phyloP scores from a whole-genome alignment of 2,797 vertebrate species.

The Sebastes kiyomatsui region DNA sequence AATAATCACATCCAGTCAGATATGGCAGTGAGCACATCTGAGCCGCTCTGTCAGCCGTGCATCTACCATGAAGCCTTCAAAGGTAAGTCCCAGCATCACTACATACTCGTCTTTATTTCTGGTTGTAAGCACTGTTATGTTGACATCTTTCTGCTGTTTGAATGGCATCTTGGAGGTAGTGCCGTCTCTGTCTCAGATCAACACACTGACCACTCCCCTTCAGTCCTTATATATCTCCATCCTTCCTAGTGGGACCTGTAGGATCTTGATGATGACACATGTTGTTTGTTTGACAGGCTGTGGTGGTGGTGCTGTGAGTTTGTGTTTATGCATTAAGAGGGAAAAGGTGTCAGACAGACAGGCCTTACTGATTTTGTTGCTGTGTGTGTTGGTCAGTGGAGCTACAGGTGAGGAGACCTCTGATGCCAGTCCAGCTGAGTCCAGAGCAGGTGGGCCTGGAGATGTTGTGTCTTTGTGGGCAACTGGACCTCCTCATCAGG shows the following conservation, averaged over 20 bases:
- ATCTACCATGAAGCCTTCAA: constrained; percentile 79
- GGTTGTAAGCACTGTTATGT: neutral
- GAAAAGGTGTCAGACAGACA: neutral
- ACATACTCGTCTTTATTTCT: neutral
- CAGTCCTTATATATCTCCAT: neutral
- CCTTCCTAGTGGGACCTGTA: constrained; percentile 1
- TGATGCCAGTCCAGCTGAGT: constrained; percentile 83
- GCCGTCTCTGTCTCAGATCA: neutral
- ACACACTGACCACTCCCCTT: constrained; percentile 45
- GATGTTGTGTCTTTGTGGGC: constrained; percentile 86
- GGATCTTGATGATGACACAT: neutral
- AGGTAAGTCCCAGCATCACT: constrained; percentile 72
- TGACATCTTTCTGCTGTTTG: neutral
- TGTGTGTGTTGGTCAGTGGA: constrained; percentile 77
- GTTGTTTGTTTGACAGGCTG: neutral
- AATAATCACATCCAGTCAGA: constrained; percentile 17
- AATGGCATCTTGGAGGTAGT: neutral
- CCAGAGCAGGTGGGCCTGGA: constrained; percentile 86
- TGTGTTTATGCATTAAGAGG: neutral
- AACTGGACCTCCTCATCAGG: constrained; percentile 86
- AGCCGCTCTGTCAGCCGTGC: constrained; percentile 82
- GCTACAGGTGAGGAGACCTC: constrained; percentile 83
- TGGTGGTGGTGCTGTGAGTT: neutral
- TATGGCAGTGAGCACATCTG: constrained; percentile 81
- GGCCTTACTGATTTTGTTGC: constrained; percentile 5